phyloP scores from a whole-genome alignment of 2,113 vertebrate species.

The Aramus guarauna region DNA sequence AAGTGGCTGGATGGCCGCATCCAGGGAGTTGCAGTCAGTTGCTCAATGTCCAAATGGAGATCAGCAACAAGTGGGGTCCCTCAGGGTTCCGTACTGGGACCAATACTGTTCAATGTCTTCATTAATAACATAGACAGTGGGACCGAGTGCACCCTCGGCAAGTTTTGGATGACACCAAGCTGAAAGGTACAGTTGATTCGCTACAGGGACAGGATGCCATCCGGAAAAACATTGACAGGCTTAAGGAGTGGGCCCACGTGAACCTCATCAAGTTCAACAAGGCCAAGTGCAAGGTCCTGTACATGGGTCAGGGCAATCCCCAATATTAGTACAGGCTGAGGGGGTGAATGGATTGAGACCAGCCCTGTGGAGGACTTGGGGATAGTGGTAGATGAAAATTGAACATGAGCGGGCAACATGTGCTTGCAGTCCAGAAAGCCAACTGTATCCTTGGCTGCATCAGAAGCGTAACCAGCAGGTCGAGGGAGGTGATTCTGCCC shows the following conservation, averaged over 20 bases:
- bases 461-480: background rate
- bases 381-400: background rate
- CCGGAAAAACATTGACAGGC: background rate
- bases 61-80: background rate
- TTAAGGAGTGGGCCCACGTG: background rate
- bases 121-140: background rate
- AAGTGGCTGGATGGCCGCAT: background rate
- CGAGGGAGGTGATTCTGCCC: background rate
- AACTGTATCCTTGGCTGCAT: background rate
- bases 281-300: background rate
- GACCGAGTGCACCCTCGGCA: background rate
- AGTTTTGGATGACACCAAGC: background rate
- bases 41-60: background rate
- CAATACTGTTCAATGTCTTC: background rate
- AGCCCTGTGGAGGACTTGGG: background rate
- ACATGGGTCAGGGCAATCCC: background rate
- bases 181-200: background rate
- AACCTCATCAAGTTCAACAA: background rate
- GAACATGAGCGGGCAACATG: accelerated
- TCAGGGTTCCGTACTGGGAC: background rate
- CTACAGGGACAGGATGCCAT: background rate
- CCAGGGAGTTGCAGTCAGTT: background rate
- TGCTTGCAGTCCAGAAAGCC: background rate
- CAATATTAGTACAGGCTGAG: background rate
- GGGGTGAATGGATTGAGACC: background rate